Base-by-base conservation (phyloP, 2,888 invertebrate species). In the Coremacera marginata region DNA sequence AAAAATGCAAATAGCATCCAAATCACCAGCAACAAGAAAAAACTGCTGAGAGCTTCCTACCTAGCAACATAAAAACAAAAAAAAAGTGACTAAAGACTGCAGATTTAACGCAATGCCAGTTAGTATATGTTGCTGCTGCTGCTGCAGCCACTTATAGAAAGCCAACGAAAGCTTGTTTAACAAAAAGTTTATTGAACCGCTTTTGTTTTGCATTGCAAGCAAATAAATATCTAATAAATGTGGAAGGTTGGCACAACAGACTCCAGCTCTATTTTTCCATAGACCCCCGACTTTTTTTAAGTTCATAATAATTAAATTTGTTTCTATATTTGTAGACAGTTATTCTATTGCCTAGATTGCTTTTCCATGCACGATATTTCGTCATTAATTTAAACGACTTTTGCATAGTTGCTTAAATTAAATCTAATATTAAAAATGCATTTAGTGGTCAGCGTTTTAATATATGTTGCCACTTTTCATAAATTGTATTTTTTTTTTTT, bases 1-100 rank as follows among this genome's bases (percentile, higher is more conserved):
- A 77, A 81, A 62, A 81, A 80, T 78, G 79, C 76, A 68, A 62
- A 52, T 16, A 34, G 9, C 31, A 52, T n/a, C 27, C 19, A 67
- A 67, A 27, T 31, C 63, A 63, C 27, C 51, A 22, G 11, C 7
- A 73, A 44, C 16, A 44, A 31, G 63, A 16, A 67, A 65, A 72
- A 57, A 78, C 37, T 75, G 78, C 77, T 77, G 72, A 72, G 78
- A 78, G 19, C 55, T 19, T 5, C 55, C 19, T 1, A 19, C n/a
- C 7, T n/a, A 52, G 7, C 14, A 3, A 7, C 31, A 31, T 8
- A 37, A 37, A 8, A 37, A 1, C 37, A 11, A 14, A 4, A 11
- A 31, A 44, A 44, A 44, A 44, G 44, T 44, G 2, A 44, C 44
- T 44, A 44, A 44, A 11, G 11, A 11, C 44, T 44, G 3, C 14